A percentile compares a stretch with the other conserved stretches of the same genome.
These are phyloP conservation scores for Climacteris rufus DNA, from an alignment of 2,113 vertebrate species.

Conservation along the genomic window DNA sequence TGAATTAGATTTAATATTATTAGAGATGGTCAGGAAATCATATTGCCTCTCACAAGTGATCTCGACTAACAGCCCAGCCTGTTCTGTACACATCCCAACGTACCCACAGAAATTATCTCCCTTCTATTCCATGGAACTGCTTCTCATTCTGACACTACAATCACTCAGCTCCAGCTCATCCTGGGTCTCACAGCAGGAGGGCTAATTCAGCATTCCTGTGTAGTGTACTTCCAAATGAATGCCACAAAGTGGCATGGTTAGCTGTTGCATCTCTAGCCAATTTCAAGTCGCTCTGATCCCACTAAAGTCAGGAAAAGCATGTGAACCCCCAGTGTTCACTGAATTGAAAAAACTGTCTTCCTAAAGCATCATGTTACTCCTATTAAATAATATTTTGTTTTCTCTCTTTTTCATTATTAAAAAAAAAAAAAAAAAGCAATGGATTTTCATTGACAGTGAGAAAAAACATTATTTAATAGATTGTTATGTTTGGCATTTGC, in stretches of 20 bases:
- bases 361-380: neutral
- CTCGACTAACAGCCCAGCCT: neutral
- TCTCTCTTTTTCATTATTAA: neutral
- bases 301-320: neutral
- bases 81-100: neutral
- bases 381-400: neutral
- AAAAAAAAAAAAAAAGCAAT: neutral
- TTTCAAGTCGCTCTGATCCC: neutral
- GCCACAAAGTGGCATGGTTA: neutral
- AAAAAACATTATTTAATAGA: neutral
- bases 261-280: neutral
- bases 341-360: neutral
- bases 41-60: neutral
- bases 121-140: neutral
- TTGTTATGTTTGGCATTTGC: neutral
- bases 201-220: neutral
- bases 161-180: neutral
- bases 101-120: neutral
- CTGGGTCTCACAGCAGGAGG: accelerated
- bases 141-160: neutral
- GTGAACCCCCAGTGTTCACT: neutral
- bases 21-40: neutral
- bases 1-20: neutral
- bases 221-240: neutral
- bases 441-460: neutral